Evolutionary conservation across 1,140 invertebrate species (phyloP).

Genomic region (Ctenoplectra terminalis): DNA sequence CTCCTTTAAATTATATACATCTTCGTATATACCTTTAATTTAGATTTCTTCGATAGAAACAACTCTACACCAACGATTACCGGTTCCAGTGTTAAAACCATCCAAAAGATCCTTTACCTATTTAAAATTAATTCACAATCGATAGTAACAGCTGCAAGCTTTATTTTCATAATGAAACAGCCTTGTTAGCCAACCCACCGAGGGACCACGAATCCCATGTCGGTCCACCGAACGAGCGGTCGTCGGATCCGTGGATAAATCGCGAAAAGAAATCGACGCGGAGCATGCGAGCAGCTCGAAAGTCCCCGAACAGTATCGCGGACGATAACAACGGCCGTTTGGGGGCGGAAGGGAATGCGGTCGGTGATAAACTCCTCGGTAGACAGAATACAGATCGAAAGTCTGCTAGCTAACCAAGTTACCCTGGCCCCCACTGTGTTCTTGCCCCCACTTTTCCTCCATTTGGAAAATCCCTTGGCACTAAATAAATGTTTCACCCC

Average conservation of each 20-base stretch:
- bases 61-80: no score
- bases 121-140: no score
- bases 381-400: slow-evolving; percentile 80
- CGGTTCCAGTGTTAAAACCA: no score
- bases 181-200: not conserved
- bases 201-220: not conserved
- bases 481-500: slow-evolving; percentile 81
- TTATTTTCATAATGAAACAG: not conserved
- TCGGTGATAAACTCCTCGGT: slow-evolving; percentile 78
- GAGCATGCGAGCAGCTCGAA: slow-evolving; percentile 44
- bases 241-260: slow-evolving; percentile 20
- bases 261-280: slow-evolving; percentile 48
- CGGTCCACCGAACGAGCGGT: not conserved
- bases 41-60: no score
- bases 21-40: no score
- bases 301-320: slow-evolving; percentile 24
- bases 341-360: slow-evolving; percentile 52
- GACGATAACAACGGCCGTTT: slow-evolving; percentile 55
- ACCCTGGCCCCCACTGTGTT: slow-evolving; percentile 67
- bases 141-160: not conserved
- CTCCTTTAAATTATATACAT: no score
- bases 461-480: slow-evolving; percentile 79
- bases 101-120: no score
- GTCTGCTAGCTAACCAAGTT: slow-evolving; percentile 79
- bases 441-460: slow-evolving; percentile 67